Evolutionary conservation across 1,140 invertebrate genomes (phyloP).

Genomic region (Drosophila eugracilis): DNA sequence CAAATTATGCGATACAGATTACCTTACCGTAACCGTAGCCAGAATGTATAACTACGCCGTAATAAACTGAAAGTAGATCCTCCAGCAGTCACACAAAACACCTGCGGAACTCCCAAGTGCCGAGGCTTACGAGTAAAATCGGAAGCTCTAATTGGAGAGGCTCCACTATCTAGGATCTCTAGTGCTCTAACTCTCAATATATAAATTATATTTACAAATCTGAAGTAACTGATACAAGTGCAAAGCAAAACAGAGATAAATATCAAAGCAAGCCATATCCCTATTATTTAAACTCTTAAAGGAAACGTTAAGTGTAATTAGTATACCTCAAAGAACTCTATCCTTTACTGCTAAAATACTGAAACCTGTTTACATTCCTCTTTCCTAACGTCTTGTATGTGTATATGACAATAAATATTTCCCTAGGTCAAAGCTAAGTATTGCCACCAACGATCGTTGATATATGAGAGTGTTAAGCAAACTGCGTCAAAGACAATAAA

Average conservation of each 20-base stretch:
- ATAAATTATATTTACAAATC: constrained; percentile 47
- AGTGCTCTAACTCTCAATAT: constrained; percentile 33
- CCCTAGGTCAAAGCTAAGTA: constrained; percentile 17
- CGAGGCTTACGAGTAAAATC: neutral
- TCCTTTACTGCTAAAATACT: constrained; percentile 5
- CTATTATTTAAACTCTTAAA: constrained; percentile 23
- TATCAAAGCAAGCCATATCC: constrained; percentile 72
- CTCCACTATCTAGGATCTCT: constrained; percentile 40
- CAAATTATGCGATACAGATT: constrained; percentile 35
- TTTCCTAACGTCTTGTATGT: constrained; percentile 22
- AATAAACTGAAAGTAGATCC: constrained; percentile 27
- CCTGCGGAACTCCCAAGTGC: constrained; percentile 18
- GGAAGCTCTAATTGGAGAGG: constrained; percentile 41
- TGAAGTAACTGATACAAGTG: constrained; percentile 77
- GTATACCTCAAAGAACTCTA: constrained; percentile 26
- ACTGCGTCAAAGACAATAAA: constrained; percentile 80
- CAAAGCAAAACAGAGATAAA: constrained; percentile 48
- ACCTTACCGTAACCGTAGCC: constrained; percentile 29
- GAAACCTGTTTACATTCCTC: constrained; percentile 4
- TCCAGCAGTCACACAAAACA: constrained; percentile 26
- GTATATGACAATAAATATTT: constrained; percentile 45
- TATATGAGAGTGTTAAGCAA: constrained; percentile 40
- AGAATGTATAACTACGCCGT: constrained; percentile 42
- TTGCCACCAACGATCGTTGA: constrained; percentile 18
- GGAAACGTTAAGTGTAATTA: constrained; percentile 39